Evolutionary conservation across 2,888 invertebrate species (phyloP), one percentile per base, ranked within the genome.

Genomic region (Caenorhabditis afra): DNA sequence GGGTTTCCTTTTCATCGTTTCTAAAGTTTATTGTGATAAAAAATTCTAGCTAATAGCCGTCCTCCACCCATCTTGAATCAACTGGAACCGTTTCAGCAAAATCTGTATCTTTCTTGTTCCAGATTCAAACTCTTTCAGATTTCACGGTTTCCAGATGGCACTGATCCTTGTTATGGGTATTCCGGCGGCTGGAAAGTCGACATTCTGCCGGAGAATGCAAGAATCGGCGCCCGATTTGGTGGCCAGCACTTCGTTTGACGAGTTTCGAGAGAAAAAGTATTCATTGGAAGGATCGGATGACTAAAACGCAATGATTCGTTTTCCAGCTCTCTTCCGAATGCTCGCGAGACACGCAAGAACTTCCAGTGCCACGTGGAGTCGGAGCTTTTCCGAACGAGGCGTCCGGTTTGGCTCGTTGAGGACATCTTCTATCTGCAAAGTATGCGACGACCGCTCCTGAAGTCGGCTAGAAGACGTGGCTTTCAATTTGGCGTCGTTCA

Each of bases 351-450:
- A 10, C 61, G 78, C 37, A 71, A 78, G 62, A 10, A 23, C 0
- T 78, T 78, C 47, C 50, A 78, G 20, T 20, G 37, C 4, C 52
- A 70, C 44, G 50, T 70, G 47, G 52, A 77, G 29, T 1, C 16
- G 8, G 11, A 10, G 10, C 50, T 66, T 16, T 35, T 16, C 23
- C 11, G 8, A 12, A 37, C 22, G 7, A 12, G 4, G 0, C n/a
- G 35, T n/a, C 52, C 39, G 16, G 41, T 73, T 18, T 53, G 58
- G 12, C 14, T 83, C 4, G 70, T 81, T 22, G 83, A 83, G 53
- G 83, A 83, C 67, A 76, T 66, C 16, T 76, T 83, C 35, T 66
- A 83, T 44, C 45, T 83, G 59, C 77, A 83, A 78, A 85, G 85
- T 61, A 83, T 85, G 85, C 75, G 85, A 22, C 62, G 83, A 8